These are phyloP conservation scores for Drosophila obscura DNA, from an alignment of 1,140 invertebrate species.

Conservation along the genomic window DNA sequence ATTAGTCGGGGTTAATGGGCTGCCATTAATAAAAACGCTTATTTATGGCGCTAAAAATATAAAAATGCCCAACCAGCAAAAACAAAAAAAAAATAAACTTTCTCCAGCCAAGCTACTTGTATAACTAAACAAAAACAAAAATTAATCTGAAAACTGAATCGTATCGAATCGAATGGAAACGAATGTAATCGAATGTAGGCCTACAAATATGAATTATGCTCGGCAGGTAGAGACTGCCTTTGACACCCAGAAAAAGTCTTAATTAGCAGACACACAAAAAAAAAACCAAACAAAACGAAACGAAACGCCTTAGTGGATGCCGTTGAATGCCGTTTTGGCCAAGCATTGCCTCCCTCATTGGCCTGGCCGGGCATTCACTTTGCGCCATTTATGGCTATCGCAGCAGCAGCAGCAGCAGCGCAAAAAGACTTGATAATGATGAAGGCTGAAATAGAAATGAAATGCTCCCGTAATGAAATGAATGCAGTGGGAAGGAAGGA, in stretches of 20 bases:
- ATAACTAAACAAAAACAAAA: conserved; percentile 57
- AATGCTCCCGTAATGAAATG: conserved; percentile 2
- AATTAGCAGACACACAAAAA: conserved; percentile 50
- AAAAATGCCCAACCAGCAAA: conserved; percentile 32
- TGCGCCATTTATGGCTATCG: conserved; percentile 71
- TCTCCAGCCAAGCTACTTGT: conserved; percentile 52
- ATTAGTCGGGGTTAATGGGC: conserved; percentile 79
- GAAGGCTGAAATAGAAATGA: conserved; percentile 59
- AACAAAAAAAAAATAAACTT: conserved; percentile 56
- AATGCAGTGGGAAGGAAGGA: conserved; percentile 17
- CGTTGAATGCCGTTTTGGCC: conserved; percentile 33
- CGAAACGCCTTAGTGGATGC: too few relatives aligned
- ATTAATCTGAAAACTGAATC: conserved; percentile 22
- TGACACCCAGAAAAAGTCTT: conserved; percentile 72
- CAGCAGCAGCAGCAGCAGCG: conserved; percentile 16
- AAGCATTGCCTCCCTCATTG: conserved; percentile 60
- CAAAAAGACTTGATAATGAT: conserved; percentile 67
- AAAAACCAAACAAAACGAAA: conserved; percentile 5
- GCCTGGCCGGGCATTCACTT: conserved; percentile 49
- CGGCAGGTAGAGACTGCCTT: conserved; percentile 48
- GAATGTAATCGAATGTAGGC: conserved; percentile 29
- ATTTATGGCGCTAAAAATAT: conserved; percentile 78
- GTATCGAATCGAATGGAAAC: neutral
- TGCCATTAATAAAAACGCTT: conserved; percentile 79
- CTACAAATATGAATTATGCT: conserved; percentile 65